These are phyloP conservation scores for Hydropsyche betteni DNA, from an alignment of 2,888 invertebrate species.

Conservation along the genomic window DNA sequence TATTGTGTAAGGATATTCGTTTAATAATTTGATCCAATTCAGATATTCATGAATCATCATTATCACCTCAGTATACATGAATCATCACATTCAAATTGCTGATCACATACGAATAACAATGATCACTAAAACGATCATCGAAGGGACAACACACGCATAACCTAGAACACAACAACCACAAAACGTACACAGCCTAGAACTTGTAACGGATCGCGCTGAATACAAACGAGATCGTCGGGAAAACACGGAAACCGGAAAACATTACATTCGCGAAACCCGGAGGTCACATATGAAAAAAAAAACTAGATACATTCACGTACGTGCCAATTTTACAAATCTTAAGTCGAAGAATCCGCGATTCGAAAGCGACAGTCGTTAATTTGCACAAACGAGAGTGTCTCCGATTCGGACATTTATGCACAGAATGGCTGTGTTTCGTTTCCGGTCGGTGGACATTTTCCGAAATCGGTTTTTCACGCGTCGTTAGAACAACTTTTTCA, in stretches of 20 bases:
- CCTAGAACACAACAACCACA: background rate
- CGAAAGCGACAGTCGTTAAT: too few relatives aligned
- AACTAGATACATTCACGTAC: background rate
- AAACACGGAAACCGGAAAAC: constrained; percentile 32
- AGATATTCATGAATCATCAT: too few relatives aligned
- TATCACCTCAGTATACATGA: too few relatives aligned
- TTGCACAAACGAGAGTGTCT: too few relatives aligned
- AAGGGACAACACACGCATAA: background rate
- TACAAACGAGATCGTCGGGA: background rate
- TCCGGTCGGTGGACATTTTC: background rate
- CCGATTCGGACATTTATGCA: too few relatives aligned
- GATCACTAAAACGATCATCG: background rate
- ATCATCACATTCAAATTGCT: background rate
- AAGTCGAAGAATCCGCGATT: too few relatives aligned
- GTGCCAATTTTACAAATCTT: too few relatives aligned
- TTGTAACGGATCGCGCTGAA: constrained; percentile 4
- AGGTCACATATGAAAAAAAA: constrained; percentile 25
- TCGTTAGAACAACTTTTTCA: background rate
- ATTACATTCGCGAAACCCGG: constrained; percentile 25
- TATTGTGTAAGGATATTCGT: too few relatives aligned
- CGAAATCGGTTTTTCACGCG: constrained; percentile 3
- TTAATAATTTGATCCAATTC: too few relatives aligned
- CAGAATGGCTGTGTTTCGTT: too few relatives aligned
- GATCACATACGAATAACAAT: background rate
- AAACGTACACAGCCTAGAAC: constrained; percentile 18